Percentiles rank a stretch among this genome's conserved stretches.
These are phyloP conservation scores for Nebria ingens DNA, from an alignment of 1,140 invertebrate species.

Conservation along the genomic window DNA sequence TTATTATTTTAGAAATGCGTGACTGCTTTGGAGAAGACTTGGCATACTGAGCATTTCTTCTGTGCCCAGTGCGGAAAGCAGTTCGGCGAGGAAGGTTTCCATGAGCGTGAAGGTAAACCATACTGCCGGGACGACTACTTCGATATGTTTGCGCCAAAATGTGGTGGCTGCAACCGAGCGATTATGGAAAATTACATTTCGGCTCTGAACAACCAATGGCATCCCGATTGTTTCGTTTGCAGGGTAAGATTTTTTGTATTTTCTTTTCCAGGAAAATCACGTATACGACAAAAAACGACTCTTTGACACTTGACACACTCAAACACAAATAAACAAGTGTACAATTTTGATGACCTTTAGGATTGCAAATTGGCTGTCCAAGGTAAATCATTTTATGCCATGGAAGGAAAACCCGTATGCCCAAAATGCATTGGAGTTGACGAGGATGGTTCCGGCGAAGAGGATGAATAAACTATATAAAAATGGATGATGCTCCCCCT, in stretches of 20 bases:
- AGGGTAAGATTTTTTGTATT: conserved; percentile 73
- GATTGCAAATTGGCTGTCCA: conserved; percentile 86
- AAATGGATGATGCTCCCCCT: conserved; percentile 13
- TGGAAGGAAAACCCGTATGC: conserved; percentile 86
- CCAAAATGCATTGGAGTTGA: conserved; percentile 81
- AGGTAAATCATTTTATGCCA: conserved; percentile 90
- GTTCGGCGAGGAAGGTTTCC: conserved; percentile 94
- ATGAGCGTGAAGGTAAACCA: conserved; percentile 87
- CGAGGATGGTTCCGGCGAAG: conserved; percentile 65
- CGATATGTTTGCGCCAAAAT: conserved; percentile 98
- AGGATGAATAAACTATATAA: conserved; percentile 23
- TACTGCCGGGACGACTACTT: conserved; percentile 95
- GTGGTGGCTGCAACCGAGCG: conserved; percentile 89
- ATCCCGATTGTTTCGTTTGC: conserved; percentile 99
- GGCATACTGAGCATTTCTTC: conserved; percentile 99
- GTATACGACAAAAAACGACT: neutral
- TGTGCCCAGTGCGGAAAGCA: conserved; percentile 96
- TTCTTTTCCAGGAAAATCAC: neutral
- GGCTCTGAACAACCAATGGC: conserved; percentile 95
- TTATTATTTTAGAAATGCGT: conserved; percentile 85
- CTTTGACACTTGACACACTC: no score
- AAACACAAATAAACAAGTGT: no score
- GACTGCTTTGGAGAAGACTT: conserved; percentile 94
- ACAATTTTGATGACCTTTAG: conserved; percentile 43
- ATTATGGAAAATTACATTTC: conserved; percentile 99